Evolutionary conservation across 2,113 vertebrate genomes (phyloP).

Genomic region (Glaucidium brasilianum): DNA sequence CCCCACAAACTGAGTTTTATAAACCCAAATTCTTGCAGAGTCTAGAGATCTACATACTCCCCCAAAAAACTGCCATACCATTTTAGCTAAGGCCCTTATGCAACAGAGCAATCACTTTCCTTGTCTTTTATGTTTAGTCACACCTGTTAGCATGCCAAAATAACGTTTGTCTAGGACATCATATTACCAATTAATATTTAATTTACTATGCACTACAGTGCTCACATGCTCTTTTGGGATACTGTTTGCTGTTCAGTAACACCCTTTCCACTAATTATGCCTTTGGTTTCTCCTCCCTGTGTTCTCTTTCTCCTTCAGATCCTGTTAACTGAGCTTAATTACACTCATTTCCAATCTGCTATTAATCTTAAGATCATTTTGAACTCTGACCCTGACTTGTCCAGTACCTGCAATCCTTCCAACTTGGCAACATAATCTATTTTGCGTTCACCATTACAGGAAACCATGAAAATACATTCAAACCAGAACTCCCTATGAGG

Average conservation of each 20-base stretch:
- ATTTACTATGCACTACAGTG: background rate
- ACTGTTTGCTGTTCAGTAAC: background rate
- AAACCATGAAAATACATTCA: background rate
- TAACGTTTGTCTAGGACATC: background rate
- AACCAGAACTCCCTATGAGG: background rate
- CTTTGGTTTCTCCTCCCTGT: background rate
- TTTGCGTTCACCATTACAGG: background rate
- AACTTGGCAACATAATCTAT: background rate
- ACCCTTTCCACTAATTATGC: background rate
- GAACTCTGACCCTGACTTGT: background rate
- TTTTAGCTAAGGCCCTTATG: background rate
- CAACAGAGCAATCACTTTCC: background rate
- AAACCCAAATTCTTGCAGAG: background rate
- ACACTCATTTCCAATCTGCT: background rate
- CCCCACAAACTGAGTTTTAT: background rate
- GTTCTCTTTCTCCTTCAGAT: background rate
- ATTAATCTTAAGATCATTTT: background rate
- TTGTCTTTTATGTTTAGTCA: background rate
- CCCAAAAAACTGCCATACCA: background rate
- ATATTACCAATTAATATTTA: background rate
- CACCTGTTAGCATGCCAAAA: background rate
- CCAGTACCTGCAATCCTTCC: background rate
- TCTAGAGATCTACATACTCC: background rate
- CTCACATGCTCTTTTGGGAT: background rate
- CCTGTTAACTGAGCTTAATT: background rate